Conservation (phyloP, 2,797 vertebrate species). For the Protonibea diacanthus region DNA sequence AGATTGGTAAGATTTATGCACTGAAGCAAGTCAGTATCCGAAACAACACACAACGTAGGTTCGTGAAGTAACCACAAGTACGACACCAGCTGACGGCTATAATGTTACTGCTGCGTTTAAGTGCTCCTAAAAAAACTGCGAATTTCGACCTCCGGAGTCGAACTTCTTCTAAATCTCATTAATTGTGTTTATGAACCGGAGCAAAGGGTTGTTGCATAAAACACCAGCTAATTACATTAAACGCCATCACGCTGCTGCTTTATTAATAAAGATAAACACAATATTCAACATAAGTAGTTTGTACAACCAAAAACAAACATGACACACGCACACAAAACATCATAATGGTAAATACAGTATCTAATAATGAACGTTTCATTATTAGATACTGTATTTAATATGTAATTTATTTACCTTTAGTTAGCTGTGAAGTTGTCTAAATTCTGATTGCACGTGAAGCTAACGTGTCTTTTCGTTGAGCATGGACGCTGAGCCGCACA, state of each 20-base stretch:
- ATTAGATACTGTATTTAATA: too few relatives aligned
- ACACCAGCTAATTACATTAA: neutral
- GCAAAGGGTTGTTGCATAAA: neutral
- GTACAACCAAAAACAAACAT: neutral
- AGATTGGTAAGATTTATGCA: slow-evolving; percentile 84
- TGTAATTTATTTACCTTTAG: too few relatives aligned
- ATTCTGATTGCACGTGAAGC: neutral
- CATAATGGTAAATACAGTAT: neutral
- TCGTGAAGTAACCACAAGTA: neutral
- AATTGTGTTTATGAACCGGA: neutral
- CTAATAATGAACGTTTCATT: too few relatives aligned
- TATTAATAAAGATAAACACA: neutral
- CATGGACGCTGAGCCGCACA: neutral
- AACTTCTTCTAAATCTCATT: neutral
- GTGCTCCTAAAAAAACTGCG: neutral
- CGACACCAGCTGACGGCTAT: neutral
- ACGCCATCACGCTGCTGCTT: neutral
- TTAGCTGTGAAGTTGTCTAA: neutral
- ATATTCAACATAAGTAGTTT: neutral
- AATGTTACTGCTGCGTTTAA: slow-evolving; percentile 30
- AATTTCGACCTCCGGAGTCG: accelerated
- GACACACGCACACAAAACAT: neutral
- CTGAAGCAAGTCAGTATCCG: too few relatives aligned
- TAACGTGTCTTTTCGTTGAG: neutral
- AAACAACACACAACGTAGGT: too few relatives aligned